A percentile compares a stretch with the other conserved stretches of the same genome.
Conservation (phyloP, 1,140 invertebrate genomes). For the Schlechtendalia chinensis region DNA sequence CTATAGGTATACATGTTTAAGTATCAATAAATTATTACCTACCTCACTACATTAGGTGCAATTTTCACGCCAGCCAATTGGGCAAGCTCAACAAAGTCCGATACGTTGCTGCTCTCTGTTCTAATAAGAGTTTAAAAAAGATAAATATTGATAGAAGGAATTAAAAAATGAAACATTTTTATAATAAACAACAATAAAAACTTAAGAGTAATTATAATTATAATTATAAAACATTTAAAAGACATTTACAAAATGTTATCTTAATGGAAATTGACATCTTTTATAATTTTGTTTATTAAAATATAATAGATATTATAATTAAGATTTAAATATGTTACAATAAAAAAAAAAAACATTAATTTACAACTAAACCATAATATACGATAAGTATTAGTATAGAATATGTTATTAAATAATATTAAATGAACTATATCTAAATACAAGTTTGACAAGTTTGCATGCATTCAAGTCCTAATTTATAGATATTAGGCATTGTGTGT, state of each 20-base stretch:
- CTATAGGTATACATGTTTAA: background rate
- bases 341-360: background rate
- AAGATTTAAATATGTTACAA: background rate
- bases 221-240: background rate
- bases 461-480: background rate
- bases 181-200: background rate
- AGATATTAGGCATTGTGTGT: too few species aligned
- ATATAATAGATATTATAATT: background rate
- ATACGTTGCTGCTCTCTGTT: constrained; percentile 24
- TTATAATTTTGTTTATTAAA: background rate
- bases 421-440: background rate
- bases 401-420: background rate
- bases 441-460: constrained; percentile 6
- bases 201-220: background rate
- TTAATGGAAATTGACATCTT: background rate
- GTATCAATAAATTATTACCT: background rate
- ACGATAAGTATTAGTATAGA: background rate
- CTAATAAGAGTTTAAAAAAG: constrained; percentile 42
- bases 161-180: background rate
- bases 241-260: background rate
- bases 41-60: constrained; percentile 26
- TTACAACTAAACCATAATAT: background rate
- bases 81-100: constrained; percentile 43
- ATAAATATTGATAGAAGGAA: constrained; percentile 6
- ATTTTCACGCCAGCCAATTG: constrained; percentile 32